A percentile compares a stretch with the other conserved stretches of the same genome.
These are phyloP conservation scores for Zingel zingel DNA, from an alignment of 2,113 vertebrate species.

Conservation along the genomic window DNA sequence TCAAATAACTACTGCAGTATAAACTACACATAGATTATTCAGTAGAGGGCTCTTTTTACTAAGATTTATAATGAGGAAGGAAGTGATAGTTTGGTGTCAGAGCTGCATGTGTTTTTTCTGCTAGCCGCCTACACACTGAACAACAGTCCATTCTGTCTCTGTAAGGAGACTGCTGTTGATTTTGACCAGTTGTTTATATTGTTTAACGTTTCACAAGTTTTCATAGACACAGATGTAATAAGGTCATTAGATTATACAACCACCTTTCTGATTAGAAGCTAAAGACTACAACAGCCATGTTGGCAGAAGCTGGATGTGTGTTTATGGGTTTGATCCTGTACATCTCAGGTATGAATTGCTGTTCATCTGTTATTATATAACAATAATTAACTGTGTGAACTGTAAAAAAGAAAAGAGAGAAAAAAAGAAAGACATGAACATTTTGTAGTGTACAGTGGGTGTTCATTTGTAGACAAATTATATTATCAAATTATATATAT, in stretches of 20 bases:
- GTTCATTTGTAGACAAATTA: too few relatives aligned
- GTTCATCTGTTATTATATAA: not conserved
- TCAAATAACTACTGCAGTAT: not conserved
- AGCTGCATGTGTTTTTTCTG: not conserved
- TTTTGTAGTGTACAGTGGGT: too few relatives aligned
- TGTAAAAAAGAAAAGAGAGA: too few relatives aligned
- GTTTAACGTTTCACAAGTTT: not conserved
- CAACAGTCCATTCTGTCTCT: not conserved
- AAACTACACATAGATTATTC: not conserved
- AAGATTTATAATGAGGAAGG: not conserved
- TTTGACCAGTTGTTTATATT: not conserved
- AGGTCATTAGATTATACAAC: not conserved
- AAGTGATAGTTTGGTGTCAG: not conserved
- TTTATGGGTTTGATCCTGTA: not conserved
- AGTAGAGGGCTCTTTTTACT: not conserved
- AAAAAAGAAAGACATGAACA: too few relatives aligned
- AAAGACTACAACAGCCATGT: not conserved
- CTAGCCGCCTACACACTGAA: accelerated
- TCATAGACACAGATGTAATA: not conserved
- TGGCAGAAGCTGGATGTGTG: not conserved
- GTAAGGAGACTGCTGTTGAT: not conserved
- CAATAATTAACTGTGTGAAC: not conserved
- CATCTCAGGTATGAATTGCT: not conserved
- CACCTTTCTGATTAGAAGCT: not conserved
- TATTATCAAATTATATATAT: too few relatives aligned